Base-by-base conservation (phyloP, 37 sponge, comb jelly and placozoan species). In the Ephydatia muelleri region DNA sequence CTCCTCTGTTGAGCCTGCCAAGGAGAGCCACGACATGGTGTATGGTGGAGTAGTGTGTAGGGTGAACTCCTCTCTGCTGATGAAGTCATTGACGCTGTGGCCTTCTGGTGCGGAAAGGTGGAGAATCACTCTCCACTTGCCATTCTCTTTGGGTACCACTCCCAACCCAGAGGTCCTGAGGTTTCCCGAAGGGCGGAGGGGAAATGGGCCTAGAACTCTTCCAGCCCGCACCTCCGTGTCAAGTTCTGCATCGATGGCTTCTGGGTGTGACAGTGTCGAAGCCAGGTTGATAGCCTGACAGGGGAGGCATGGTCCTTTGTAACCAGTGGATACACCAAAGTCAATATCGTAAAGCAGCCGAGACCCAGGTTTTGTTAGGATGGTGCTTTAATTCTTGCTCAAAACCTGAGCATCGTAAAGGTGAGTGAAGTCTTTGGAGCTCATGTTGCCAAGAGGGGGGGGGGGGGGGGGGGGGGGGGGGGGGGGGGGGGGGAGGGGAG, bases 51-150 rank as follows among this genome's bases (percentile, higher is more conserved):
- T 83, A 83, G n/a, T n/a, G 3, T 31, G 29, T 4, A 83, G 76
- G 47, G 84, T 47, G 38, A 32, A 75, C 28, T 38, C 38, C 26
- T 76, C 48, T 22, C 76, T 14, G 34, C 26, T 28, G 29, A 83
- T 83, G 32, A 26, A 38, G 75, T 83, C 84, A 40, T 83, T 83
- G 64, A 83, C 26, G 12, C 84, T 83, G 28, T 27, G n/a, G 38
- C 84, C 84, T 36, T 38, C 48, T n/a, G 84, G 84, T 75, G 84
- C 75, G 23, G 84, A 83, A 2, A 75, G 75, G 75, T 83, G 64
- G 35, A 38, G 28, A 19, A 83, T 83, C 14, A 83, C 32, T 3
- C 84, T 76, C 84, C 84, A 83, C 28, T 75, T 34, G 26, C 84
- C 84, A 43, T 75, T 39, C 22, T 73, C 23, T 29, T 83, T 83